Conservation (phyloP, 2,113 vertebrate genomes). For the Microcebus jonahi region DNA sequence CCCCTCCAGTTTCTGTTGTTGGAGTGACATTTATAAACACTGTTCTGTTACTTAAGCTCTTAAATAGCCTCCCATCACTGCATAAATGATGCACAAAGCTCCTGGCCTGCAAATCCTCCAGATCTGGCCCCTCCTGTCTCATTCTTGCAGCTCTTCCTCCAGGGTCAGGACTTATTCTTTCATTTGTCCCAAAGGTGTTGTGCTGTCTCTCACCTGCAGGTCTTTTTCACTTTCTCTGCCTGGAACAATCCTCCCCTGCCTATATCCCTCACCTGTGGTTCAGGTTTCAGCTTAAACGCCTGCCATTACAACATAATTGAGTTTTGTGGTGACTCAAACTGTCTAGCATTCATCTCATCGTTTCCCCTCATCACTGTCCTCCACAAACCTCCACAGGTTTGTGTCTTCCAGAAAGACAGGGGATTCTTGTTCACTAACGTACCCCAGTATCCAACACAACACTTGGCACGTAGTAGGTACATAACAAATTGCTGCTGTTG, state of each 20-base stretch:
- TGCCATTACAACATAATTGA: too few relatives aligned
- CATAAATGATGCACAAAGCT: not conserved
- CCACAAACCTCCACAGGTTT: too few relatives aligned
- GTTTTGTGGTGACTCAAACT: not conserved
- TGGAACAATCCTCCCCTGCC: too few relatives aligned
- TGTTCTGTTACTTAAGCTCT: not conserved
- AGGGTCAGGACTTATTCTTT: too few relatives aligned
- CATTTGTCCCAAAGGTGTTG: not conserved
- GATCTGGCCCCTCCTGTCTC: not conserved
- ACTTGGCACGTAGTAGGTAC: too few relatives aligned
- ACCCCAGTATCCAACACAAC: too few relatives aligned
- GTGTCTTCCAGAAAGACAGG: not conserved
- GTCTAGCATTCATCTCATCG: too few relatives aligned
- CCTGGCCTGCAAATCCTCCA: not conserved
- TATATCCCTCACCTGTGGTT: not conserved
- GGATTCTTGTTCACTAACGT: accelerated
- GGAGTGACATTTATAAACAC: not conserved
- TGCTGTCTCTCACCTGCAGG: not conserved
- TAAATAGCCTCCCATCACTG: accelerated
- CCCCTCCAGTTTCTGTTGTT: not conserved
- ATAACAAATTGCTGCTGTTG: not conserved
- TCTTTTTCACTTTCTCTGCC: accelerated
- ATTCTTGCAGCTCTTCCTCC: too few relatives aligned
- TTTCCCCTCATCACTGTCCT: too few relatives aligned
- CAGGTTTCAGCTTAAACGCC: not conserved